Evolutionary conservation across 2,797 vertebrate genomes (phyloP).

Genomic region (Aldrovandia affinis): DNA sequence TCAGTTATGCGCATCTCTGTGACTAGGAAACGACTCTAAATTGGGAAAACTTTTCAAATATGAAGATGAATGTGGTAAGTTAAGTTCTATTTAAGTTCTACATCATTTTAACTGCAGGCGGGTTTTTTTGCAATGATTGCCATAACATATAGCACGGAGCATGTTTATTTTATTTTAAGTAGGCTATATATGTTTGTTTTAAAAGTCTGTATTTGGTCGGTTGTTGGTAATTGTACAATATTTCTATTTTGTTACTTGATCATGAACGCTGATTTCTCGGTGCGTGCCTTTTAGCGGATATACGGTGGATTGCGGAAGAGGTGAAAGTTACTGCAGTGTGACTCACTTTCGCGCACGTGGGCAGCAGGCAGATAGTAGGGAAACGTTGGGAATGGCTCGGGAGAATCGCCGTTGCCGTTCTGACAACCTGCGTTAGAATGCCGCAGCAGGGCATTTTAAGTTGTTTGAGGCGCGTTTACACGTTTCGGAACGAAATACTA

Average conservation of each 20-base stretch:
- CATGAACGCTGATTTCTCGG: conserved; percentile 14
- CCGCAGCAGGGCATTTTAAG: neutral
- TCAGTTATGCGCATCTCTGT: conserved; percentile 7
- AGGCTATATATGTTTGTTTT: neutral
- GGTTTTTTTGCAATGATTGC: neutral
- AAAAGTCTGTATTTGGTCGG: neutral
- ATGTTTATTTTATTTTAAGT: neutral
- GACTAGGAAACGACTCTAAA: conserved; percentile 3
- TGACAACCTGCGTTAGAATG: neutral
- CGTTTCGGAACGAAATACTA: neutral
- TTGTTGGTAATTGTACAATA: neutral
- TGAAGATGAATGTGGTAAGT: conserved; percentile 30
- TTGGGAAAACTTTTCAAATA: conserved; percentile 22
- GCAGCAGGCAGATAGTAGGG: conserved; percentile 66
- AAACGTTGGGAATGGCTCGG: conserved; percentile 50
- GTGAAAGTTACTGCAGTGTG: conserved; percentile 84
- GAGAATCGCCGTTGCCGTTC: conserved; percentile 61
- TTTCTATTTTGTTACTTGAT: conserved; percentile 4
- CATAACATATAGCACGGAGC: neutral
- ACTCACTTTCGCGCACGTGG: conserved; percentile 83
- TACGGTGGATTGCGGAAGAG: conserved; percentile 68
- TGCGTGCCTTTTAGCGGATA: conserved; percentile 57
- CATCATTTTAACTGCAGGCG: neutral
- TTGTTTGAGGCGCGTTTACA: neutral
- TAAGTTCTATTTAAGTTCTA: conserved; percentile 23